These are phyloP conservation scores for Peromyscus leucopus DNA, from an alignment of 2,113 vertebrate genomes.

Conservation along the genomic window DNA sequence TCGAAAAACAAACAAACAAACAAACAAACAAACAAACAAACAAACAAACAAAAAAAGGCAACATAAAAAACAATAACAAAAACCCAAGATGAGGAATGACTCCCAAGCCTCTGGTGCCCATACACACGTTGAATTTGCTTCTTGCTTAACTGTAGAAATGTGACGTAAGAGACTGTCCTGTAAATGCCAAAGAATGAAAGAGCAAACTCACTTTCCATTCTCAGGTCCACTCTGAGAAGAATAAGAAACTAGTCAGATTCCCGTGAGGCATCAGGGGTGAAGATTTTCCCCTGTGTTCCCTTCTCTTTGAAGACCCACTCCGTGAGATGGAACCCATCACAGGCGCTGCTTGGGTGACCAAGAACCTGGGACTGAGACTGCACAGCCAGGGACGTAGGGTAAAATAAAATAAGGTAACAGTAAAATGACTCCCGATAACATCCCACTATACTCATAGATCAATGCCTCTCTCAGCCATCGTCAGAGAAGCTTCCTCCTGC, in stretches of 20 bases:
- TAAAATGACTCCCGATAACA: background rate
- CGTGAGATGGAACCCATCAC: background rate
- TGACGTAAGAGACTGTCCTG: background rate
- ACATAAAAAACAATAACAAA: too few species aligned
- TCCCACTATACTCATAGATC: too few species aligned
- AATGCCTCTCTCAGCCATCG: background rate
- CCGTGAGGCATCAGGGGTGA: background rate
- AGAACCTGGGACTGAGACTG: background rate
- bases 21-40: too few species aligned
- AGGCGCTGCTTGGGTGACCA: background rate
- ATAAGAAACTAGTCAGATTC: background rate
- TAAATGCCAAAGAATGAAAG: constrained; percentile 1
- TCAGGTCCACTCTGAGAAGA: background rate
- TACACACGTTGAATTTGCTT: background rate
- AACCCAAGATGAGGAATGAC: background rate
- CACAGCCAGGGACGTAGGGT: background rate
- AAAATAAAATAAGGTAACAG: background rate
- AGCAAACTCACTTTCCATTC: background rate
- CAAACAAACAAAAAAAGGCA: too few species aligned
- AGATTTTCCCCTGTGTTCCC: background rate
- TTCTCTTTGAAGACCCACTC: background rate
- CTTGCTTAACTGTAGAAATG: background rate
- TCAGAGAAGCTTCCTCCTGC: background rate
- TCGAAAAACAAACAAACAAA: background rate
- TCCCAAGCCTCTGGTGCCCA: background rate